Base-by-base conservation (phyloP, 2,888 invertebrate genomes). In the Phragmatobia fuliginosa region DNA sequence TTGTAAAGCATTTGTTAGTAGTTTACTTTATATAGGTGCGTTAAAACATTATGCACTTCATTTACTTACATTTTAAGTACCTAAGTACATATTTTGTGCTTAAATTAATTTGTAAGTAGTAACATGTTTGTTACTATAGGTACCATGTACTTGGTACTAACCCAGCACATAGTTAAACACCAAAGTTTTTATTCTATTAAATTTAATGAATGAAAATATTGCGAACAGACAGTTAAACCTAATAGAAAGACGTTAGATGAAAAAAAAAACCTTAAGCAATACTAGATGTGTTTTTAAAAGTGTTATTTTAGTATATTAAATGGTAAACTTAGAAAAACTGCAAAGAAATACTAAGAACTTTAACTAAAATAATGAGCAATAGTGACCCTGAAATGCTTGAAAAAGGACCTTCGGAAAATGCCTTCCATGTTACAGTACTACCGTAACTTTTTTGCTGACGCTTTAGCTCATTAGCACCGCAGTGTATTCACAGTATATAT, bases 401-500 rank as follows among this genome's bases (percentile, higher is more conserved):
- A 49, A 49, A 18, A 45, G 14, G 18, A 3, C 1, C 21, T 18
- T 36, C 36, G 10, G 10, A 36, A 36, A 36, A 36, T 36, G 36
- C 36, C 14, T 38, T 10, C 11, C 38, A n/a, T n/a, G n/a, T n/a
- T 36, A 36, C 4, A 33, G 3, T 33, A 45, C n/a, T 49, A 49
- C 2, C 32, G 28, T 36, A 21, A 28, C 6, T 6, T 64, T 65
- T 36, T 38, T 36, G 49, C 36, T 38, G 36, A 33, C 59, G 36
- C 18, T 38, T 45, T 4, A 38, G 16, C 58, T 32, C 56, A 65
- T 65, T 68, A 71, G 68, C 62, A 58, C 45, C 59, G 25, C 33
- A 59, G 31, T 63, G 60, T 52, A 71, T 56, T 61, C 61, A n/a
- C 25, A 71, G 72, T 73, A 74, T 70, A 72, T 75, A 74, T 73